These are phyloP conservation scores for Chouioia cunea DNA, from an alignment of 2,888 invertebrate species.

Conservation along the genomic window DNA sequence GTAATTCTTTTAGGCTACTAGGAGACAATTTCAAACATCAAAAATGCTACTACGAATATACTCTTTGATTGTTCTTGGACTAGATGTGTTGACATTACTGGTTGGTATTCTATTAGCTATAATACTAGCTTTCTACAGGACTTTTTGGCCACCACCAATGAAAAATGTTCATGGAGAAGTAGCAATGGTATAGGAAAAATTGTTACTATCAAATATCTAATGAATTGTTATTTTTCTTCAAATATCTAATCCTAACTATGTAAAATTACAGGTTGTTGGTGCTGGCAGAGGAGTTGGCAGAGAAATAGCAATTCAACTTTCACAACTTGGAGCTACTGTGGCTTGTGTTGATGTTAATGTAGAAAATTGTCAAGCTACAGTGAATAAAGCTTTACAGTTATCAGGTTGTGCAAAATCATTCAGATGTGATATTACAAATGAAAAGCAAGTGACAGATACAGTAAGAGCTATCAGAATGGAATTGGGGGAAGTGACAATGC, in stretches of 20 bases:
- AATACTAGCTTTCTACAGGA: slow-evolving; percentile 70
- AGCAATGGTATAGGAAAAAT: slow-evolving; percentile 70
- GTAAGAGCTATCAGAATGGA: slow-evolving; percentile 70
- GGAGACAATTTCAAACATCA: slow-evolving; percentile 61
- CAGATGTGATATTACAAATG: slow-evolving; percentile 73
- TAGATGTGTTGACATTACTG: slow-evolving; percentile 72
- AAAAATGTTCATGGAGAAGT: slow-evolving; percentile 76
- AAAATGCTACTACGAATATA: slow-evolving; percentile 72
- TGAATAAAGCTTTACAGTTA: slow-evolving; percentile 68
- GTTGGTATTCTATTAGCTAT: slow-evolving; percentile 71
- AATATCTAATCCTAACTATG: slow-evolving; percentile 9
- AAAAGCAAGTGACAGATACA: slow-evolving; percentile 69
- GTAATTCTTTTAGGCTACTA: slow-evolving; percentile 47
- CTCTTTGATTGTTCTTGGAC: slow-evolving; percentile 71
- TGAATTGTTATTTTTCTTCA: too few species aligned
- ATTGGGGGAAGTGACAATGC: slow-evolving; percentile 73
- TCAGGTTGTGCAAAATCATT: slow-evolving; percentile 71
- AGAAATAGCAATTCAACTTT: slow-evolving; percentile 74
- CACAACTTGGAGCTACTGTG: slow-evolving; percentile 72
- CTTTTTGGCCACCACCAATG: slow-evolving; percentile 72
- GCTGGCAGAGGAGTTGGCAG: slow-evolving; percentile 78
- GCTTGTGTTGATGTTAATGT: slow-evolving; percentile 78
- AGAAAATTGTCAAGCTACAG: slow-evolving; percentile 70
- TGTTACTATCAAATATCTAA: not conserved
- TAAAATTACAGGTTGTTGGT: slow-evolving; percentile 74